Evolutionary conservation across 2,113 vertebrate genomes (phyloP), one percentile per base, ranked within the genome.

Genomic region (Laterallus jamaicensis): DNA sequence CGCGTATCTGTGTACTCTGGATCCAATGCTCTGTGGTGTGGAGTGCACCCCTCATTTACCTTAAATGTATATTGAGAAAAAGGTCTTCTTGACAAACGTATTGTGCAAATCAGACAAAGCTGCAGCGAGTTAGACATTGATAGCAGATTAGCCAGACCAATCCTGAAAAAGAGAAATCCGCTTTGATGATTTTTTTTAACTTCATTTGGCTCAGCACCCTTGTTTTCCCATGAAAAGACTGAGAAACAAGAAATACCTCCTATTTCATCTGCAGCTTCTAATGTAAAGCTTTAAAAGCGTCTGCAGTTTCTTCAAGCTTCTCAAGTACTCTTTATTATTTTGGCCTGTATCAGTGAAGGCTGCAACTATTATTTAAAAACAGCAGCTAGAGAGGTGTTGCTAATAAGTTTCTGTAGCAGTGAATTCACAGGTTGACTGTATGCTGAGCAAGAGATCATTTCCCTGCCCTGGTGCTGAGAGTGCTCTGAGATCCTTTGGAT

Each of bases 241-340:
- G 68, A 88, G 60, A 67, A 91, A 59, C 52, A 70, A 75, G 49
- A 94, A 96, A 12, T 60, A 69, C 9, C 52, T 92, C 47, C 49
- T 47, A 5, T 40, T 93, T 93, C 39, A 55, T 66, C 62, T 79
- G 62, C 76, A 88, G 42, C 55, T 44, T 18, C 35, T 87, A 78
- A 82, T 66, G 35, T 87, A 87, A 89, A 92, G n/a, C 69, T 82
- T 84, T 92, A 56, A 91, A 86, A 91, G 31, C 9, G 15, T 71
- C 84, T 88, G 40, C 49, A 67, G 67, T 76, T 85, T 89, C 54
- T 71, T 50, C 74, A 91, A 24, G 29, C 86, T 93, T 40, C 86
- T 93, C 47, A 75, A 84, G 70, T 71, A 74, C 16, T 71, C 62
- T 95, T 92, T 90, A 71, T 92, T 88, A 55, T 93, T 90, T 95